Conservation (phyloP, 2,888 invertebrate genomes). For the Cheilosia pagana region DNA sequence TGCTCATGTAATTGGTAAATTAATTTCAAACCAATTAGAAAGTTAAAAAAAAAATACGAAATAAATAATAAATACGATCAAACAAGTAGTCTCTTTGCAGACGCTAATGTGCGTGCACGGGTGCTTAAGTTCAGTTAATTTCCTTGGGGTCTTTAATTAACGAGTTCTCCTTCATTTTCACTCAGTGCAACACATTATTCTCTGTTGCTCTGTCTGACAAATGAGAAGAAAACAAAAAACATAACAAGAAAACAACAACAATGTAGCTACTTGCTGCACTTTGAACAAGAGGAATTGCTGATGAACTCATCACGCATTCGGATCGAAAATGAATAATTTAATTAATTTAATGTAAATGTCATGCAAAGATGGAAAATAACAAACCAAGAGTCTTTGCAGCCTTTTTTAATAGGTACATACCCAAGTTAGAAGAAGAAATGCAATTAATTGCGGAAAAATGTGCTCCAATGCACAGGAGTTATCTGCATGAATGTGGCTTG, state of each 20-base stretch:
- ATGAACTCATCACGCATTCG: constrained; percentile 74
- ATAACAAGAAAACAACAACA: constrained; percentile 23
- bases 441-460: constrained; percentile 59
- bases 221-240: constrained; percentile 31
- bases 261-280: constrained; percentile 60
- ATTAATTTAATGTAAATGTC: constrained; percentile 70
- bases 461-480: constrained; percentile 34
- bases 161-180: constrained; percentile 75
- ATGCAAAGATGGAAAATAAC: constrained; percentile 70
- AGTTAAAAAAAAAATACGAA: constrained; percentile 52
- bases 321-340: constrained; percentile 71
- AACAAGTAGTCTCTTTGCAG: constrained; percentile 68
- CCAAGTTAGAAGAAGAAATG: constrained; percentile 2
- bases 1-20: constrained; percentile 66
- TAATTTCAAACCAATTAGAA: constrained; percentile 74
- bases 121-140: constrained; percentile 72
- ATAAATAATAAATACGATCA: constrained; percentile 49
- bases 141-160: constrained; percentile 74
- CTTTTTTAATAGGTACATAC: constrained; percentile 6
- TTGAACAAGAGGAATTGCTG: constrained; percentile 73
- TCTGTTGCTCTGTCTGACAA: constrained; percentile 58
- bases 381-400: constrained; percentile 32
- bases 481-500: constrained; percentile 27
- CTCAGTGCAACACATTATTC: constrained; percentile 65
- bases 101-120: constrained; percentile 71